phyloP scores from a whole-genome alignment of 1,140 invertebrate genomes.

The Drosophila suzukii region DNA sequence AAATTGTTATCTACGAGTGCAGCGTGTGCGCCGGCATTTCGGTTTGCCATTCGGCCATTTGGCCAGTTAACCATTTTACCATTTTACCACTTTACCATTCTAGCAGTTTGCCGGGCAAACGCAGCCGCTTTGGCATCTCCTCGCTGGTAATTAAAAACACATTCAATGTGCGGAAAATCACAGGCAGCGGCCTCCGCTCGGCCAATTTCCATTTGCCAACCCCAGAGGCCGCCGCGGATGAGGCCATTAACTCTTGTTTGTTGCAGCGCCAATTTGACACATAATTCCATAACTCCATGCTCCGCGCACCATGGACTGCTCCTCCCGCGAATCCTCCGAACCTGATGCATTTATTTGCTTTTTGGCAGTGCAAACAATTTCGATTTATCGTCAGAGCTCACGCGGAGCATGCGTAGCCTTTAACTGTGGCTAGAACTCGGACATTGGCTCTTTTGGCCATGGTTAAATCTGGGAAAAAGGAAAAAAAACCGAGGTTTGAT shows the following conservation, averaged over 20 bases:
- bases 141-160: conserved; percentile 76
- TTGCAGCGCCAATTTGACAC: conserved; percentile 73
- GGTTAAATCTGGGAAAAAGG: not conserved
- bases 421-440: conserved; percentile 14
- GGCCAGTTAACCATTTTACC: conserved; percentile 33
- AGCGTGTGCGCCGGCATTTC: conserved; percentile 75
- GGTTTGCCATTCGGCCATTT: conserved; percentile 45
- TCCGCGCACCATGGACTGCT: conserved; percentile 10
- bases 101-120: conserved; percentile 22
- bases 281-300: conserved; percentile 79
- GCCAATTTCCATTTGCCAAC: conserved; percentile 66
- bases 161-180: conserved; percentile 83
- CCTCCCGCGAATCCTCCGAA: conserved; percentile 9
- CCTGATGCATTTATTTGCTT: conserved; percentile 80
- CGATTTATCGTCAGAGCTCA: conserved; percentile 80
- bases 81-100: conserved; percentile 42
- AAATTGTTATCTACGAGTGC: conserved; percentile 83
- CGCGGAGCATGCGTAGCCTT: conserved; percentile 72
- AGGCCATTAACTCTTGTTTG: conserved; percentile 77
- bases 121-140: conserved; percentile 54
- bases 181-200: conserved; percentile 47
- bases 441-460: conserved; percentile 3
- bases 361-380: conserved; percentile 83
- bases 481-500: conserved; percentile 1
- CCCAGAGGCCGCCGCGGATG: conserved; percentile 37